These are phyloP conservation scores for Onychostoma macrolepis DNA, from an alignment of 2,113 vertebrate genomes.

Conservation along the genomic window DNA sequence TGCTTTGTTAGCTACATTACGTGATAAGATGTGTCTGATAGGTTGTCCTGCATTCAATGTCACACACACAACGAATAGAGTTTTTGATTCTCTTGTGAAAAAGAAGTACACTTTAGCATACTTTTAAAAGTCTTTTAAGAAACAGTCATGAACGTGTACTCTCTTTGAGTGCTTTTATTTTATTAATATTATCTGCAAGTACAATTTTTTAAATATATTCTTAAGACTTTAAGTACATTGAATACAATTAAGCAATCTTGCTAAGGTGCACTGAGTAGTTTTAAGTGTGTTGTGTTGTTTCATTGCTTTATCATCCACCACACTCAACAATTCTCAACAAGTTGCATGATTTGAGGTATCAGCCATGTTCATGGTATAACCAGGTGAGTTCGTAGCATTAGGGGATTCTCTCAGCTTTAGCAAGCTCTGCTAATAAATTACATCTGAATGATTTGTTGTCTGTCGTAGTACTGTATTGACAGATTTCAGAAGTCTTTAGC, in stretches of 20 bases:
- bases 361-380: background rate
- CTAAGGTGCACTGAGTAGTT: background rate
- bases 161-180: background rate
- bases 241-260: too few species aligned
- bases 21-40: background rate
- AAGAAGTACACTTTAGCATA: background rate
- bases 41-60: background rate
- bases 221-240: background rate
- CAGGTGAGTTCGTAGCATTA: background rate
- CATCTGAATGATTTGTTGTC: background rate
- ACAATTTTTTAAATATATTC: background rate
- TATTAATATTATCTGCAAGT: background rate
- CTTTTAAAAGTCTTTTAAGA: background rate
- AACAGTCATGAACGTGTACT: background rate
- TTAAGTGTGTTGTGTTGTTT: background rate
- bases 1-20: background rate
- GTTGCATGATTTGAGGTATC: background rate
- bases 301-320: too few species aligned
- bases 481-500: background rate
- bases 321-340: too few species aligned
- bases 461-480: background rate
- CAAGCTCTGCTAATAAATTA: background rate
- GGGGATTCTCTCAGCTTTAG: background rate
- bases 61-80: background rate
- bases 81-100: background rate